phyloP scores from a whole-genome alignment of 1,140 invertebrate species.

The Doryteuthis pealeii region DNA sequence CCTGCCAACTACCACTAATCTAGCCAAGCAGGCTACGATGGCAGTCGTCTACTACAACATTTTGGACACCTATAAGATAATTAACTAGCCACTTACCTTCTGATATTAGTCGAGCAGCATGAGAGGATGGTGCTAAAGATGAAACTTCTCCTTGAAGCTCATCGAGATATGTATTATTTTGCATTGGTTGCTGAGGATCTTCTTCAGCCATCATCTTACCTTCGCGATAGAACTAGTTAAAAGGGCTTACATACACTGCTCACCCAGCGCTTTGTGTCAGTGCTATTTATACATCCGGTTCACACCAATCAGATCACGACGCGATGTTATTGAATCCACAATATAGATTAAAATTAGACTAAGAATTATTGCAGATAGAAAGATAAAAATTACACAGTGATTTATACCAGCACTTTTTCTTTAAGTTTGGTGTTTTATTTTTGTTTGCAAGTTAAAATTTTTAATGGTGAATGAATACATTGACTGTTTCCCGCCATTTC shows the following conservation, averaged over 20 bases:
- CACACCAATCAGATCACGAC: not conserved
- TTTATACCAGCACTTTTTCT: not conserved
- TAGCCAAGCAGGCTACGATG: too few relatives aligned
- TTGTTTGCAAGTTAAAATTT: not conserved
- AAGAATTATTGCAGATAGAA: not conserved
- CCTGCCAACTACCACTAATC: too few relatives aligned
- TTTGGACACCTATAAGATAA: too few relatives aligned
- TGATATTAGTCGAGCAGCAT: not conserved
- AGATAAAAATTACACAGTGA: not conserved
- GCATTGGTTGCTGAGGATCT: not conserved
- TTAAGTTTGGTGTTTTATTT: not conserved
- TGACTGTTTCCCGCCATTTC: not conserved
- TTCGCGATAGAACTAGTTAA: not conserved
- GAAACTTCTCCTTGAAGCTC: not conserved
- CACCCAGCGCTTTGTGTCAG: not conserved
- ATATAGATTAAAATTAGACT: not conserved
- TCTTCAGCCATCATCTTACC: not conserved
- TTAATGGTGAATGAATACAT: constrained; percentile 5
- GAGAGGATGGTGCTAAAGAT: not conserved
- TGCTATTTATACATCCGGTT: constrained; percentile 1
- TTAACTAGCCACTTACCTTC: constrained; percentile 13
- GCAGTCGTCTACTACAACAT: too few relatives aligned
- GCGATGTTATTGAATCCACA: not conserved
- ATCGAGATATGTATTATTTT: constrained; percentile 10
- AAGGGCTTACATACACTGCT: not conserved